Conservation (phyloP, 1,140 invertebrate genomes). For the Holcopasites calliopsidis region DNA sequence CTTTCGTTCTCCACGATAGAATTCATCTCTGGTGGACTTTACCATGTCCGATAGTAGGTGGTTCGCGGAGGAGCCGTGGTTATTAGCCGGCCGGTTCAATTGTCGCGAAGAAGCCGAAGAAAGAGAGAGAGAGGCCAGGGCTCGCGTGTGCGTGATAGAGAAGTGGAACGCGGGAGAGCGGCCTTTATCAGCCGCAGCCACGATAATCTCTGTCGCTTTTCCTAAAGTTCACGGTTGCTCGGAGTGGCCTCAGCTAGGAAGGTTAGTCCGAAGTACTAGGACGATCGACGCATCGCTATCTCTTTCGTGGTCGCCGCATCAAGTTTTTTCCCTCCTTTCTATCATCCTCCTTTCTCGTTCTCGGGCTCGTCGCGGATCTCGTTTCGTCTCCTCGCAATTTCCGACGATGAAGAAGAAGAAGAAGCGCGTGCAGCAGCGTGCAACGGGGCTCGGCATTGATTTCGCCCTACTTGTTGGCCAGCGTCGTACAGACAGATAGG, state of each 20-base stretch:
- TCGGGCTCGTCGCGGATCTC: not conserved
- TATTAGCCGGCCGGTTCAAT: slow-evolving; percentile 14
- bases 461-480: slow-evolving; percentile 38
- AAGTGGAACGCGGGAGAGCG: slow-evolving; percentile 13
- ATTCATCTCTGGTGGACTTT: slow-evolving; percentile 27
- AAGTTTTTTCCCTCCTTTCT: not conserved
- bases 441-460: not conserved
- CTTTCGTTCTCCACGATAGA: slow-evolving; percentile 29
- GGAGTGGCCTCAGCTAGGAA: slow-evolving; percentile 32
- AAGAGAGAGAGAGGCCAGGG: not conserved
- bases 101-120: not conserved
- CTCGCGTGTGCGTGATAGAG: not conserved
- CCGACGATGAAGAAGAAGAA: not conserved
- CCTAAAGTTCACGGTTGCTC: slow-evolving; percentile 60
- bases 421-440: not conserved
- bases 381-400: not conserved
- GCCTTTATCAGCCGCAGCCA: slow-evolving; percentile 41
- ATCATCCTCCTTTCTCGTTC: not conserved
- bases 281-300: slow-evolving; percentile 25
- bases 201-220: slow-evolving; percentile 58
- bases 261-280: slow-evolving; percentile 56
- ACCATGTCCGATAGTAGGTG: slow-evolving; percentile 43
- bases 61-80: not conserved
- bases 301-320: not conserved
- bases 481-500: not conserved